Conservation (phyloP, 2,113 vertebrate genomes). For the Dicentrarchus labrax region DNA sequence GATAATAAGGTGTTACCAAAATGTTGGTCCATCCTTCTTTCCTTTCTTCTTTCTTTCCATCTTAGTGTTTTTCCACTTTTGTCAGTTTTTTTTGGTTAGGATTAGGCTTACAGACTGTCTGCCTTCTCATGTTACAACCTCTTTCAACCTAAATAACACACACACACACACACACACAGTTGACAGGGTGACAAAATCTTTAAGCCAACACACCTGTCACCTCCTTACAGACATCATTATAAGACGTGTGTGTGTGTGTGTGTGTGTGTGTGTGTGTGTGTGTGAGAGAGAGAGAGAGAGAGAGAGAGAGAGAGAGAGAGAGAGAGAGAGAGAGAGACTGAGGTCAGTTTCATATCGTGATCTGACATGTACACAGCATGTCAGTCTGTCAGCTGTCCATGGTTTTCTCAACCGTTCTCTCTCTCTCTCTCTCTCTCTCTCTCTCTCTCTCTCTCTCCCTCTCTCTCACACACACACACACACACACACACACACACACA, state of each 20-base stretch:
- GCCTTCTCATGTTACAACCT: constrained; percentile 42
- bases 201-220: constrained; percentile 57
- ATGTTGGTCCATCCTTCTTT: no score
- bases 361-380: constrained; percentile 29
- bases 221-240: constrained; percentile 27
- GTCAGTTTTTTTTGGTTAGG: background rate
- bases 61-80: background rate
- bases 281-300: background rate
- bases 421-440: background rate
- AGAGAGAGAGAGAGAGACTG: background rate
- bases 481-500: constrained; percentile 25
- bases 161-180: constrained; percentile 39
- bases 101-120: constrained; percentile 6
- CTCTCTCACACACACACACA: constrained; percentile 11
- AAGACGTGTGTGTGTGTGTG: background rate
- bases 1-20: no score
- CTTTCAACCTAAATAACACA: constrained; percentile 11
- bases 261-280: constrained; percentile 31
- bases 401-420: no score
- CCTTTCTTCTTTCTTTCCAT: background rate
- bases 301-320: background rate
- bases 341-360: constrained; percentile 47
- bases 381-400: constrained; percentile 42
- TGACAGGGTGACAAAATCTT: constrained; percentile 36
- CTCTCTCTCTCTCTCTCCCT: background rate